Base-by-base conservation (phyloP, 1,140 invertebrate genomes). In the Eubasilissa regina region DNA sequence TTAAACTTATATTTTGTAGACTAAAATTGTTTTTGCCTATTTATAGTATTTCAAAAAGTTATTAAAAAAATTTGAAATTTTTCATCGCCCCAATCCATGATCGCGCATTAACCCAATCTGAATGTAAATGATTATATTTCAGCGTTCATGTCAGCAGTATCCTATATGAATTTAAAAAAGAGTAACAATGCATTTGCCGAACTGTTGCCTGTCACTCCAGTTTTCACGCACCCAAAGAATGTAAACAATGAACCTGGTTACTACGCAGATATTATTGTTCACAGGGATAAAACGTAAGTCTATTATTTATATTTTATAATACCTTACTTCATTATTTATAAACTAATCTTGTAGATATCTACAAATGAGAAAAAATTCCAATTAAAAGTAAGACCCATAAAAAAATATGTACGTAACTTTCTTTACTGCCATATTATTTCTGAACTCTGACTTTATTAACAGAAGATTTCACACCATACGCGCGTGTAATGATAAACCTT, bases 191-290 rank as follows among this genome's bases (percentile, higher is more conserved):
- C 85, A 68, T 84, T 84, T 70, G 84, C 89, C 9, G 89, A 91
- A 83, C 82, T 93, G 25, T 85, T 93, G 45, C 89, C 90, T 10
- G 89, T 92, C 3, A 90, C 90, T 12, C 88, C 92, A 7, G 87
- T 93, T 7, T 91, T 91, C 84, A 85, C 85, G 0, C 92, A 93
- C 84, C 86, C 88, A 19, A 90, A 89, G 84, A 90, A 90, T 75
- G 84, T 87, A 4, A 85, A 88, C 79, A 87, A 88, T 77, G 87
- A 86, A 80, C 87, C 90, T 8, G 91, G 92, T 78, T 92, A 91
- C 84, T 93, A 89, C 83, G 89, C 90, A 13, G 92, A 93, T 83
- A 85, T 93, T 25, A 92, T 93, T 12, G 89, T 92, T 66, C 91
- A 92, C 83, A 85, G 85, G 51, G 89, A 91, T 84, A 89, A 91